Percentiles rank a stretch among this genome's conserved stretches.
phyloP scores from a whole-genome alignment of 2,113 vertebrate genomes.

The Gila orcuttii region DNA sequence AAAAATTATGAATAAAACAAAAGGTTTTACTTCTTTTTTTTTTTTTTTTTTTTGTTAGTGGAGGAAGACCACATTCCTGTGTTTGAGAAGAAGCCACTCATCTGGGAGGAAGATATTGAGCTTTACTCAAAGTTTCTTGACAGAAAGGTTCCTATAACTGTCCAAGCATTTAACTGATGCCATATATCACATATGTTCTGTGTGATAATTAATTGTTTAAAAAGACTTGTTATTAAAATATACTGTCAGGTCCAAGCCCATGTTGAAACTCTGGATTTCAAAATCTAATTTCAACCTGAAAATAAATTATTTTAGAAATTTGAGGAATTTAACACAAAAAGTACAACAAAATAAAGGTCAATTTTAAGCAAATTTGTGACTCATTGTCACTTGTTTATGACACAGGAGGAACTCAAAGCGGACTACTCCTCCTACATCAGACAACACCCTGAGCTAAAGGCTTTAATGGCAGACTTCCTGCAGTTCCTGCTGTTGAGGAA shows the following conservation, averaged over 20 bases:
- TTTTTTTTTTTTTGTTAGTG: slow-evolving; percentile 63
- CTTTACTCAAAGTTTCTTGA: slow-evolving; percentile 84
- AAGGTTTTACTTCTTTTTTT: neutral
- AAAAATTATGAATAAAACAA: neutral
- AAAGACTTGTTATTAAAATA: neutral
- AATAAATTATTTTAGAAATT: neutral
- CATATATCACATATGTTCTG: neutral
- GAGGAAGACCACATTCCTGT: slow-evolving; percentile 57
- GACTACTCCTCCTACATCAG: slow-evolving; percentile 79
- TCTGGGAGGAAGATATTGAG: slow-evolving; percentile 87
- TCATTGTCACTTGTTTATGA: neutral
- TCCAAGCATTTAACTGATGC: neutral
- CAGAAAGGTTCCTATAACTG: slow-evolving; percentile 80
- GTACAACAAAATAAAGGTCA: neutral
- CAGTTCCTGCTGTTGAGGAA: slow-evolving; percentile 87
- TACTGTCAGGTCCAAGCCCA: neutral
- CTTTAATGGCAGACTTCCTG: slow-evolving; percentile 86
- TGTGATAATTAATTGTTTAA: neutral
- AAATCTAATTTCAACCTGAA: neutral
- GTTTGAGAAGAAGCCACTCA: slow-evolving; percentile 78
- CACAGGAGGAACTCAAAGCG: slow-evolving; percentile 83
- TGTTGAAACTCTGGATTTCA: neutral
- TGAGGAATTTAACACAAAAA: neutral
- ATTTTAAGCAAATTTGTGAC: neutral
- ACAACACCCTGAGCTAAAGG: slow-evolving; percentile 84